Evolutionary conservation across 2,113 vertebrate genomes (phyloP).

Genomic region (Sorex araneus): DNA sequence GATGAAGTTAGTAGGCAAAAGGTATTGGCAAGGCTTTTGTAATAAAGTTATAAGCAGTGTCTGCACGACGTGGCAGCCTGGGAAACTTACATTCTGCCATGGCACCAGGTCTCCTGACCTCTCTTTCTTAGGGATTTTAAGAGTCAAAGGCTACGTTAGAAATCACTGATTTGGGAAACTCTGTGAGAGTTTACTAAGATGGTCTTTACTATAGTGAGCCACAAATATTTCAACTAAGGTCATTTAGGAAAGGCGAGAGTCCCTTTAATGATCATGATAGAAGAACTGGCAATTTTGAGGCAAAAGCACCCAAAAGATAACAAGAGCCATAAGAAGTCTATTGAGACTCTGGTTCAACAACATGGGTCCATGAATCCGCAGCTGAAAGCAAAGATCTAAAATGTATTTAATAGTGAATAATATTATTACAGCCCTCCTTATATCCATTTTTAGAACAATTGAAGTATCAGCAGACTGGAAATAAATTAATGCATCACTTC

Average conservation of each 20-base stretch:
- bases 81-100: background rate
- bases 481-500: background rate
- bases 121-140: background rate
- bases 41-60: background rate
- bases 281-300: background rate
- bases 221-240: background rate
- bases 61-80: background rate
- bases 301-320: background rate
- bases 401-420: background rate
- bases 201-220: background rate
- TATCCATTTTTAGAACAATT: background rate
- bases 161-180: background rate
- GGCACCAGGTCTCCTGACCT: background rate
- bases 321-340: background rate
- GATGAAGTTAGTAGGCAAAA: background rate
- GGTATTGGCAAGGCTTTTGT: background rate
- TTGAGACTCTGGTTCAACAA: background rate
- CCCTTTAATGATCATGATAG: background rate
- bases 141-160: background rate
- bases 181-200: background rate
- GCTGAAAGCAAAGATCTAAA: background rate
- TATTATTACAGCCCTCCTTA: background rate
- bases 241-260: background rate
- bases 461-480: background rate
- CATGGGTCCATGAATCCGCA: background rate